These are phyloP conservation scores for Callionymus lyra DNA, from an alignment of 2,113 vertebrate genomes.

Conservation along the genomic window DNA sequence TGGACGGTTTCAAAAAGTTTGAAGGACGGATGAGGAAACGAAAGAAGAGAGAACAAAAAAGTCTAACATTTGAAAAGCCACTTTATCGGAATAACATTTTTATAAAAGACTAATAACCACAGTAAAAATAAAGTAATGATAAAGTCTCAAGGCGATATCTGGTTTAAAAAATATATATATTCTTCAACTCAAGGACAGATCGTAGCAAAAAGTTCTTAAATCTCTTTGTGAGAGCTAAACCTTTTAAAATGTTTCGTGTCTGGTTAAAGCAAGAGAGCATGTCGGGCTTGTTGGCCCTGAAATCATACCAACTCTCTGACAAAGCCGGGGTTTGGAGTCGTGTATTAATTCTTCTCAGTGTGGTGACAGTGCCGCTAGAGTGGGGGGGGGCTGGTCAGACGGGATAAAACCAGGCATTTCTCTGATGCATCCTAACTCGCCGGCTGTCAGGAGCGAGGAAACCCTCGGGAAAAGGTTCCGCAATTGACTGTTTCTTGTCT, in stretches of 20 bases:
- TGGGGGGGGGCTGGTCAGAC: slow-evolving; percentile 44
- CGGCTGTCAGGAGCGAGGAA: slow-evolving; percentile 41
- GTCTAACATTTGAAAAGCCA: no score
- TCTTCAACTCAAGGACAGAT: no score
- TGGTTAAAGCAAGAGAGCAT: slow-evolving; percentile 3
- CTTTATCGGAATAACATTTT: no score
- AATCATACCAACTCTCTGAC: neutral
- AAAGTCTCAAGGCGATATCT: no score
- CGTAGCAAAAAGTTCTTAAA: no score
- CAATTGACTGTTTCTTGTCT: slow-evolving; percentile 51
- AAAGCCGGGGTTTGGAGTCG: slow-evolving; percentile 11
- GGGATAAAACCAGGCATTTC: slow-evolving; percentile 35
- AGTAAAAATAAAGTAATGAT: no score
- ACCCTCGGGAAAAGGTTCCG: slow-evolving; percentile 44
- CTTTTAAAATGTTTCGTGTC: slow-evolving; percentile 16
- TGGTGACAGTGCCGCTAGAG: slow-evolving; percentile 11
- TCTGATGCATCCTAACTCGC: slow-evolving; percentile 46
- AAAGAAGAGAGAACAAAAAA: no score
- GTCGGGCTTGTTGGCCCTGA: slow-evolving; percentile 14
- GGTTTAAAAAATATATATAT: no score
- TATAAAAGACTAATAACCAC: no score
- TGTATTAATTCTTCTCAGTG: slow-evolving; percentile 20
- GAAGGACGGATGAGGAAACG: no score
- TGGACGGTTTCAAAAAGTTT: no score
- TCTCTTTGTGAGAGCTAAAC: slow-evolving; percentile 5